Base-by-base conservation (phyloP, 2,113 vertebrate species). In the Malurus alboscapulatus region DNA sequence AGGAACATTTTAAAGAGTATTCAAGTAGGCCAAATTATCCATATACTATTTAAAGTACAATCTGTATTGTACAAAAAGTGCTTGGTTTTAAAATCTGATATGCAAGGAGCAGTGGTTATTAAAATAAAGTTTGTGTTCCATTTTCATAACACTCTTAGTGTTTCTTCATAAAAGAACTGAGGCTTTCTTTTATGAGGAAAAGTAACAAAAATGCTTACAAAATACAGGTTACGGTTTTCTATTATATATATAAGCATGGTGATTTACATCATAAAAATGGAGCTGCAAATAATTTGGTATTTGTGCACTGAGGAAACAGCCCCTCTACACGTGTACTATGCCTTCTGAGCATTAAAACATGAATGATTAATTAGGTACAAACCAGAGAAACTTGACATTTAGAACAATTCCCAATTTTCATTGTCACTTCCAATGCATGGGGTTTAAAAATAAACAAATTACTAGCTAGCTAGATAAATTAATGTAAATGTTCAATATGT, bases 391-490 rank as follows among this genome's bases (percentile, higher is more conserved):
- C 66, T 73, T 88, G 84, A 84, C 48, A 84, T 95, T 91, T 93
- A 71, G 87, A 92, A 76, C 30, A 84, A 91, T 91, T 20, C 84
- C 51, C 16, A 5, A 18, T 76, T 92, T 75, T 47, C 34, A 4
- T 89, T 91, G 47, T 85, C 67, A 67, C 44, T 93, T 87, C 13
- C n/a, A 69, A 22, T 53, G 36, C 27, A 80, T 30, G 19, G 45
- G 12, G 20, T 82, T 76, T 84, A 59, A 87, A 88, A 96, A 94
- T 42, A 95, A 96, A 87, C n/a, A 92, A 87, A 88, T 90, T 80
- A 45, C 40, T 84, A 82, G 10, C 40, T 90, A 86, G 38, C 79
- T 96, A 94, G 42, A 73, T 44, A 79, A 84, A 88, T 80, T 74
- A 87, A 95, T 68, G 42, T 58, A 95, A 92, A 50, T 55, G 21